These are phyloP conservation scores for Neogale vison DNA, from an alignment of 2,113 vertebrate species.

Conservation along the genomic window DNA sequence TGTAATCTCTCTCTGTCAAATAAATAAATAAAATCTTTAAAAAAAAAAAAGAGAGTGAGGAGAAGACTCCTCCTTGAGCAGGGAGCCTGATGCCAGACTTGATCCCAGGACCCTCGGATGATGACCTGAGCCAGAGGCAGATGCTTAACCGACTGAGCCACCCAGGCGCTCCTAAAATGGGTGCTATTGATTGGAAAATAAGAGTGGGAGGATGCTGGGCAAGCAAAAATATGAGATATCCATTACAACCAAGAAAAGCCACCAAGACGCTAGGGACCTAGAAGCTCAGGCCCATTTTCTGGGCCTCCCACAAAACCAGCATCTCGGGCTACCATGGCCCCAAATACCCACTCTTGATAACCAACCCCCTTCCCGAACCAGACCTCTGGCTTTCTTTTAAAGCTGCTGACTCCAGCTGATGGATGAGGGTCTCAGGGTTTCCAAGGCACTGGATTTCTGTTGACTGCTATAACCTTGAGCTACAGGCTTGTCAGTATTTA, in stretches of 20 bases:
- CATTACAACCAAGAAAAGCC: not conserved
- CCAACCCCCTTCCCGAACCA: not conserved
- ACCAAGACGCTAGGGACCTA: not conserved
- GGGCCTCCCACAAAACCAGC: not conserved
- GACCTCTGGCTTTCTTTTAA: constrained; percentile 69
- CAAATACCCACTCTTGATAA: too few species aligned
- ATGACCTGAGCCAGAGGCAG: not conserved
- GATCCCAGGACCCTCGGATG: not conserved
- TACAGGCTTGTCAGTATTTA: constrained; percentile 84
- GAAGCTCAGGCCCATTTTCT: not conserved
- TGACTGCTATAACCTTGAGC: constrained; percentile 84
- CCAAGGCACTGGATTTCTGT: constrained; percentile 72
- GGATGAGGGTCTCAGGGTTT: constrained; percentile 74
- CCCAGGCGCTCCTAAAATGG: not conserved
- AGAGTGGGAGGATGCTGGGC: not conserved
- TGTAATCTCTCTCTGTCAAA: too few species aligned
- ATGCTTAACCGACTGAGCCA: not conserved
- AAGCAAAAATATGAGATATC: not conserved
- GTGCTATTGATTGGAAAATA: not conserved
- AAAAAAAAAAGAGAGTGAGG: too few species aligned
- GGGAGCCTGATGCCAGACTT: not conserved
- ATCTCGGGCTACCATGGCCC: not conserved
- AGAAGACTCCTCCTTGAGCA: not conserved
- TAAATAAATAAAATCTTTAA: too few species aligned
- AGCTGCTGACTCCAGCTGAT: constrained; percentile 76